Conservation (phyloP, 1,140 invertebrate species). For the Phortica variegata region DNA sequence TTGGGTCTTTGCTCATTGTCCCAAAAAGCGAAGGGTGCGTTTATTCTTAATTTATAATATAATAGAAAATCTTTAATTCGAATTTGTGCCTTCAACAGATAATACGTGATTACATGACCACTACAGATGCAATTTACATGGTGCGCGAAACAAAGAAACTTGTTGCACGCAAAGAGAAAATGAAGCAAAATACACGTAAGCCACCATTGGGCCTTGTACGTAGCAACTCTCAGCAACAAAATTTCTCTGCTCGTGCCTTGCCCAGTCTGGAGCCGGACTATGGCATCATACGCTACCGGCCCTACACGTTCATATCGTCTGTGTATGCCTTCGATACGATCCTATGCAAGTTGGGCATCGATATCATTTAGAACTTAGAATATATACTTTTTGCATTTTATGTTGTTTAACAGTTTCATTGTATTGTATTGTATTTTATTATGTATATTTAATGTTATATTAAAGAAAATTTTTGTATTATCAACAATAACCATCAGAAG, state of each 20-base stretch:
- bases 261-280: slow-evolving; percentile 50
- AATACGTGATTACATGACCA: slow-evolving; percentile 50
- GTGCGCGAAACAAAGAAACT: slow-evolving; percentile 52
- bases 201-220: slow-evolving; percentile 12
- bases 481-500: too few species aligned
- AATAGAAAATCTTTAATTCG: neutral
- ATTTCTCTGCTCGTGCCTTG: slow-evolving; percentile 28
- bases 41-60: neutral
- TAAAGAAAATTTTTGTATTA: too few species aligned
- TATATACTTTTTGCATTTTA: too few species aligned
- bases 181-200: slow-evolving; percentile 51
- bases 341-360: slow-evolving; percentile 38
- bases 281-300: slow-evolving; percentile 41
- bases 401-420: too few species aligned
- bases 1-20: slow-evolving; percentile 65
- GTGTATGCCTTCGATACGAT: slow-evolving; percentile 54
- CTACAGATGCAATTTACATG: slow-evolving; percentile 49
- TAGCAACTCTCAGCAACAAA: slow-evolving; percentile 10
- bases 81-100: slow-evolving; percentile 23
- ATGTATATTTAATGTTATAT: too few species aligned
- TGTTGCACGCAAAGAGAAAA: slow-evolving; percentile 52
- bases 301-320: slow-evolving; percentile 52
- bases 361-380: slow-evolving; percentile 22
- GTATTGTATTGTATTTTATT: too few species aligned
- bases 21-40: slow-evolving; percentile 59